These are phyloP conservation scores for Brachylomia viminalis DNA, from an alignment of 2,888 invertebrate species.

Conservation along the genomic window DNA sequence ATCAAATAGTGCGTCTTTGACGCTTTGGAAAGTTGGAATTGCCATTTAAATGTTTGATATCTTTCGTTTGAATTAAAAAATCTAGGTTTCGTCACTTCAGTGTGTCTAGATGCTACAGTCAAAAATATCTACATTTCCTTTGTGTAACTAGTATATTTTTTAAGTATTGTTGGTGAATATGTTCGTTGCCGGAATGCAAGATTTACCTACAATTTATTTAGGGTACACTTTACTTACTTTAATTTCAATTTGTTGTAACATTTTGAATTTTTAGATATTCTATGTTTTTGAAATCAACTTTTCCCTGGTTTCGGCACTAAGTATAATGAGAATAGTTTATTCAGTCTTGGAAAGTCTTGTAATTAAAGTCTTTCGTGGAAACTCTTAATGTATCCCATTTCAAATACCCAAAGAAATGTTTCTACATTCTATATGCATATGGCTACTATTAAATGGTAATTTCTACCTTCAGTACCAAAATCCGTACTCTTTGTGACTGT, in stretches of 20 bases:
- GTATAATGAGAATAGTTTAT: not conserved
- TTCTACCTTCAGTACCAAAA: not conserved
- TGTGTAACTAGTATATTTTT: not conserved
- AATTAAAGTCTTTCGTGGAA: not conserved
- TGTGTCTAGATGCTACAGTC: not conserved
- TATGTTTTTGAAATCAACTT: too few species aligned
- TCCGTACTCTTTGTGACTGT: not conserved
- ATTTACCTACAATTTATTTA: not conserved
- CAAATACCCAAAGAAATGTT: not conserved
- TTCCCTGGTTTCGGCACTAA: not conserved
- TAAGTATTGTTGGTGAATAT: not conserved
- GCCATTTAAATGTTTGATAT: conserved; percentile 7
- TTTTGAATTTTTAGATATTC: not conserved
- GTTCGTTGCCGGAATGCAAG: not conserved
- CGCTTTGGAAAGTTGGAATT: not conserved
- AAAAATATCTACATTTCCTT: not conserved
- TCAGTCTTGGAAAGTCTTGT: not conserved
- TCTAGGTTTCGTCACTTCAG: not conserved
- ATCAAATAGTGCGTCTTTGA: conserved; percentile 22
- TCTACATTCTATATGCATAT: not conserved
- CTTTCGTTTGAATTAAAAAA: not conserved
- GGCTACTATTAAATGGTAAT: not conserved
- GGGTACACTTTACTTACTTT: too few species aligned
- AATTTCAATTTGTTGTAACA: not conserved
- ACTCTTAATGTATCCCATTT: not conserved